Conservation (phyloP, 2,888 invertebrate species). For the Ennomos quercinarius region DNA sequence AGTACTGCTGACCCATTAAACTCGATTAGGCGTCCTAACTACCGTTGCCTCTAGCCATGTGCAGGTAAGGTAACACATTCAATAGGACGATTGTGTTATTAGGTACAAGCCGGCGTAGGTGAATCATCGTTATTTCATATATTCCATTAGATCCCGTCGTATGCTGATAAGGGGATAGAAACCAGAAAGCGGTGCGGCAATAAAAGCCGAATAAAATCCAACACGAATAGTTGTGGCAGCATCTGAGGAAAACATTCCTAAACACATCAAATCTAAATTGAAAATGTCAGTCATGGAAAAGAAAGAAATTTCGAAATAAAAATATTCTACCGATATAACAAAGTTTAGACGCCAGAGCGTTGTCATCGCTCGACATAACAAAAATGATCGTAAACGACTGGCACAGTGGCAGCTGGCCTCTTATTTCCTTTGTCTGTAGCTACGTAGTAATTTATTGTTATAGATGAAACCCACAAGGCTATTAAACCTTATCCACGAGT, state of each 20-base stretch:
- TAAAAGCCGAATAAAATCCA: slow-evolving; percentile 40
- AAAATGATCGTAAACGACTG: background rate
- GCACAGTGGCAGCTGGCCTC: background rate
- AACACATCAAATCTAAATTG: slow-evolving; percentile 33
- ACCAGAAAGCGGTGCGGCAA: slow-evolving; percentile 36
- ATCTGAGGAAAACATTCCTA: slow-evolving; percentile 33
- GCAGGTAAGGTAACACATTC: slow-evolving; percentile 42
- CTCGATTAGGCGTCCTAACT: slow-evolving; percentile 18
- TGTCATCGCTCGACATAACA: slow-evolving; percentile 2
- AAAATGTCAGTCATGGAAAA: slow-evolving; percentile 22
- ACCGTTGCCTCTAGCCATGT: slow-evolving; percentile 35
- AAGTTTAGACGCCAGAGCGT: slow-evolving; percentile 6
- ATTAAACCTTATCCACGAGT: slow-evolving; percentile 33
- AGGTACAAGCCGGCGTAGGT: slow-evolving; percentile 35
- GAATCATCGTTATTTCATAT: slow-evolving; percentile 48
- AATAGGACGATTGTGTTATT: slow-evolving; percentile 43
- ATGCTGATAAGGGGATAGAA: slow-evolving; percentile 36
- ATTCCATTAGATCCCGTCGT: slow-evolving; percentile 34
- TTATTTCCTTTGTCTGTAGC: background rate
- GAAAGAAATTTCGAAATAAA: slow-evolving; percentile 22
- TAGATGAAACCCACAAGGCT: slow-evolving; percentile 22
- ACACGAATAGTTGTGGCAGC: slow-evolving; percentile 36
- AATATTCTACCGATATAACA: slow-evolving; percentile 10
- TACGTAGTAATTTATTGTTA: background rate
- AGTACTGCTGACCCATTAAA: slow-evolving; percentile 9